Conservation (phyloP, 2,797 vertebrate genomes). For the Chrysocyon brachyurus region DNA sequence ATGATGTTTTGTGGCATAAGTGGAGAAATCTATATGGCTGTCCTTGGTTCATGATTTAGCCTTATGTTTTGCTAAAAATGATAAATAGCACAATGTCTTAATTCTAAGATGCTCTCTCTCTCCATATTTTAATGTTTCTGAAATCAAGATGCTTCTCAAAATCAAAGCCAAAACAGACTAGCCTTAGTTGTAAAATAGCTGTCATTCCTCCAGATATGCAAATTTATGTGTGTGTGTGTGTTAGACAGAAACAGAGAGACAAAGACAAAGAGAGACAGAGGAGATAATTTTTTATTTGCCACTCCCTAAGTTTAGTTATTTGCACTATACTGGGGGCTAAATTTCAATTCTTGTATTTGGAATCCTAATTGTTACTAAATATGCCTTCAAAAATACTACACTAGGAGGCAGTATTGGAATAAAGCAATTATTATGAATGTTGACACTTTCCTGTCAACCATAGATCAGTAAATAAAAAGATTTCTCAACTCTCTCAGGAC, state of each 20-base stretch:
- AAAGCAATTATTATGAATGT: neutral
- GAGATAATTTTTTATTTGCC: neutral
- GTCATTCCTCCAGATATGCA: neutral
- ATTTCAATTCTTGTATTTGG: neutral
- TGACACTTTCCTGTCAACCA: neutral
- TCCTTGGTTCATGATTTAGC: neutral
- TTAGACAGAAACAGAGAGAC: neutral
- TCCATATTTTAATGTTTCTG: constrained; percentile 1
- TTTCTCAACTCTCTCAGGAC: neutral
- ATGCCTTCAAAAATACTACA: neutral
- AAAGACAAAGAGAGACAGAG: neutral
- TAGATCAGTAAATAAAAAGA: neutral
- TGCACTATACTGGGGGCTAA: neutral
- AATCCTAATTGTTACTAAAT: neutral
- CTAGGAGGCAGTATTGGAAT: neutral
- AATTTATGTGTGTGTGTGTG: neutral
- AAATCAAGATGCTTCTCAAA: constrained; percentile 33
- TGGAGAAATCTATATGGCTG: neutral
- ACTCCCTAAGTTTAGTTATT: neutral
- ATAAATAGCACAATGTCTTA: neutral
- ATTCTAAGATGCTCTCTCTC: neutral
- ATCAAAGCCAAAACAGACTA: neutral
- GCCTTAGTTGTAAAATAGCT: neutral
- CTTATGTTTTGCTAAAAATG: neutral
- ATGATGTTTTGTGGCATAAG: neutral